These are phyloP conservation scores for Chaetodon auriga DNA, from an alignment of 2,113 vertebrate genomes.

Conservation along the genomic window DNA sequence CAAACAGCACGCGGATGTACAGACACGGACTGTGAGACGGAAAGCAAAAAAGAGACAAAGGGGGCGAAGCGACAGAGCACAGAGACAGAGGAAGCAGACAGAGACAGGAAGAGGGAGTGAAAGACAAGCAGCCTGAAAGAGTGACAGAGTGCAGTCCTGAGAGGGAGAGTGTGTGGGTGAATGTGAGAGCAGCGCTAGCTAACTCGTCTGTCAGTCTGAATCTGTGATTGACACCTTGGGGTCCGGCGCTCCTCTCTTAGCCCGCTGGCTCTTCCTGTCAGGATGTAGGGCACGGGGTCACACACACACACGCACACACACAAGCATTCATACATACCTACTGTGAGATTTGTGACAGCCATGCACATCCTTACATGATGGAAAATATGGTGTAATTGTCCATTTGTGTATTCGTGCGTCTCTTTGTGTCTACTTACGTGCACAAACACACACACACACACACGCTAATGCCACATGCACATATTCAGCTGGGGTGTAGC, in stretches of 20 bases:
- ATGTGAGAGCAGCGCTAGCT: constrained; percentile 70
- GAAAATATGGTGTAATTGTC: constrained; percentile 19
- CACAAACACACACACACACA: background rate
- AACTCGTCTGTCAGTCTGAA: constrained; percentile 78
- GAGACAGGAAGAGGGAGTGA: constrained; percentile 67
- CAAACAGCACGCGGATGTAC: constrained; percentile 67
- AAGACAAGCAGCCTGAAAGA: constrained; percentile 73
- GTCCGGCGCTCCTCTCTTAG: constrained; percentile 62
- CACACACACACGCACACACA: constrained; percentile 13
- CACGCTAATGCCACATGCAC: background rate
- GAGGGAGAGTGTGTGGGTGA: constrained; percentile 76
- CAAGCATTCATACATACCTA: background rate
- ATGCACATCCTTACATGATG: background rate
- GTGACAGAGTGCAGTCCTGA: constrained; percentile 73
- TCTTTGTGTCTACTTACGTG: background rate
- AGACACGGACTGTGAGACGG: constrained; percentile 52
- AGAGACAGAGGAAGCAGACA: constrained; percentile 48
- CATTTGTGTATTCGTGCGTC: constrained; percentile 7
- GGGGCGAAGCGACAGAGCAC: background rate
- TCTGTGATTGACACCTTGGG: constrained; percentile 77
- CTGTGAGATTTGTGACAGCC: constrained; percentile 9
- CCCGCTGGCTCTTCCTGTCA: constrained; percentile 72
- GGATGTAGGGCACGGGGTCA: constrained; percentile 72
- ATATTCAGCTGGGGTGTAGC: constrained; percentile 4
- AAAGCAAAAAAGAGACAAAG: constrained; percentile 30